Evolutionary conservation across 2,797 vertebrate species (phyloP), one percentile per base, ranked within the genome.

Genomic region (Capromys pilorides): DNA sequence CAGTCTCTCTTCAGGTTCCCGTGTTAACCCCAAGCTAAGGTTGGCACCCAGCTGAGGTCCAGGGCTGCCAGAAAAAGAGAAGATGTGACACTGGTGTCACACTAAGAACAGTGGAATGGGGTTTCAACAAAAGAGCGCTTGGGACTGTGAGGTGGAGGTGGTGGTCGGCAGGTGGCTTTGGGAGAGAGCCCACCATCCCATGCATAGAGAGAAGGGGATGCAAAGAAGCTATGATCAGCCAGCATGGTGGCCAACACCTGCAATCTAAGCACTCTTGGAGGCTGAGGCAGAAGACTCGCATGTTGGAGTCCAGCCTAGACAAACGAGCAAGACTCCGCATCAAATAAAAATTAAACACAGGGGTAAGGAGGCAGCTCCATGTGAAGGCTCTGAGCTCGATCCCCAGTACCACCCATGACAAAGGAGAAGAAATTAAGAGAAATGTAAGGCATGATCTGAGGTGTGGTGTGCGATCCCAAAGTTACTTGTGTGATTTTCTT

Each of bases 151-250:
- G n/a, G 41, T 16, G 21, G 54, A 49, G 28, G 21, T 28, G 59
- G 80, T 5, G 57, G 12, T 2, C 0, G 26, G 26, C 26, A 57
- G 36, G 10, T 18, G 3, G 19, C 0, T 61, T 3, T 31, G 2
- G 41, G 51, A 49, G 1, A 77, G 6, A 41, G n/a, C 14, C 69
- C 9, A 1, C 10, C 9, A 21, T 45, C 45, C 28, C 18, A 0
- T 22, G 26, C 6, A 2, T 13, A 36, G 51, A 24, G 19, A 80
- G 26, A 51, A 77, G 28, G 14, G 21, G 1, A 62, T 1, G 3
- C 21, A 78, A 28, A 82, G 91, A 66, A 36, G 12, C 9, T 45
- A 8, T 16, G 22, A 75, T 2, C 14, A 10, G 41, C 33, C 11
- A 36, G 78, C 78, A 28, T 22, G 51, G 39, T 49, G 28, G 10